Evolutionary conservation across 2,797 vertebrate species (phyloP), one percentile per base, ranked within the genome.

Genomic region (Hapalemur alaotrensis): DNA sequence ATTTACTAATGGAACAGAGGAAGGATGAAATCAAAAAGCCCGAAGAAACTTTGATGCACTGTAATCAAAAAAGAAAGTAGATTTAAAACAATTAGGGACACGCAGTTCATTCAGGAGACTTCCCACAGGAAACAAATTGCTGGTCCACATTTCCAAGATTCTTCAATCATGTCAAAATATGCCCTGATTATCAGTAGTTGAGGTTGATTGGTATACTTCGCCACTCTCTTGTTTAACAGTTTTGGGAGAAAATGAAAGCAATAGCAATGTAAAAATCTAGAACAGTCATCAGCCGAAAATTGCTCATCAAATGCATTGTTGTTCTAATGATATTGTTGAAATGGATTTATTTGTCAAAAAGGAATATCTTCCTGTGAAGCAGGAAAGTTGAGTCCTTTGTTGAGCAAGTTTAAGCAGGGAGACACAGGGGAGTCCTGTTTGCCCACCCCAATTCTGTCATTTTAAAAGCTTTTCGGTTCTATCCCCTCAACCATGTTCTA

Each of bases 301-400:
- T 72, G 52, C 67, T 97, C 94, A 97, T 98, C 98, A 98, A 67
- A 92, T 73, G 69, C 43, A 94, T 90, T 95, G 93, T 83, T 79
- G 93, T 91, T 59, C 48, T 89, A 91, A 96, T 92, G 83, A 93
- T 76, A 84, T 91, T 93, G 90, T 93, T 65, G 69, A 95, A 86
- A 96, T 75, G 80, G 67, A 91, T 78, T 57, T 86, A 61, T 87
- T 91, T 89, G 43, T 59, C n/a, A 30, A 59, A 91, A 52, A 94
- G 75, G 50, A 70, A 0, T 25, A 7, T 43, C 17, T 67, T 23
- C n/a, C 18, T 69, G n/a, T 22, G 80, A 28, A 35, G 38, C 14
- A 12, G 63, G 43, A 23, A 67, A 69, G 82, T n/a, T 3, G 90
- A 82, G 59, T 8, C 41, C 41, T 85, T 86, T 54, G 63, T 30